phyloP scores from a whole-genome alignment of 2,113 vertebrate species.

The Tonatia bakeri region DNA sequence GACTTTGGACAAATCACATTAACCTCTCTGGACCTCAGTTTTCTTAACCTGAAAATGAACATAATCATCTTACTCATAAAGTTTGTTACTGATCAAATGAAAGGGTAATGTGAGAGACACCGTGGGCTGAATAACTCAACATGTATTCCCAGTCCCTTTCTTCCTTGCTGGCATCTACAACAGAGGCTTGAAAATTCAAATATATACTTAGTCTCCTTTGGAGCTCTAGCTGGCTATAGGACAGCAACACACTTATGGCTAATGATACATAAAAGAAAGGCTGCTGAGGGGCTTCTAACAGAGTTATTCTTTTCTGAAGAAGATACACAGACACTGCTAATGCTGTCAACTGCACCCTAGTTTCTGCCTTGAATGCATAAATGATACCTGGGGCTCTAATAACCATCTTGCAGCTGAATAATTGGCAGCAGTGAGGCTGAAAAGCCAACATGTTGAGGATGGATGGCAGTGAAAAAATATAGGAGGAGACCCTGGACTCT shows the following conservation, averaged over 20 bases:
- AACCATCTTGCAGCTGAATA: slow-evolving; percentile 29
- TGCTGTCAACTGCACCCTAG: not conserved
- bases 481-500: not conserved
- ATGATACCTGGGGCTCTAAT: slow-evolving; percentile 12
- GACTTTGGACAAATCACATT: not conserved
- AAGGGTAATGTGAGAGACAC: not conserved
- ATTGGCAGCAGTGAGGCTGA: slow-evolving; percentile 23
- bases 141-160: not conserved
- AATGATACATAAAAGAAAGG: slow-evolving; percentile 39
- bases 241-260: not conserved
- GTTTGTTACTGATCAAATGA: not conserved
- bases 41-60: slow-evolving; percentile 13
- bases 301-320: slow-evolving; percentile 34
- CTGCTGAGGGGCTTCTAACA: not conserved
- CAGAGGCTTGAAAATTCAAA: not conserved
- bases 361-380: slow-evolving; percentile 35
- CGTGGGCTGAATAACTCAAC: not conserved
- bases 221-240: not conserved
- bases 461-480: not conserved
- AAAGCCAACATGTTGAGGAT: not conserved
- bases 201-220: not conserved
- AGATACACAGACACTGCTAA: slow-evolving; percentile 37
- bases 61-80: not conserved
- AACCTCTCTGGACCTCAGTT: not conserved
- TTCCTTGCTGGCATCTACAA: not conserved